A percentile compares a stretch with the other conserved stretches of the same genome.
Evolutionary conservation across 2,888 invertebrate genomes (phyloP).

Genomic region (Merodon equestris): DNA sequence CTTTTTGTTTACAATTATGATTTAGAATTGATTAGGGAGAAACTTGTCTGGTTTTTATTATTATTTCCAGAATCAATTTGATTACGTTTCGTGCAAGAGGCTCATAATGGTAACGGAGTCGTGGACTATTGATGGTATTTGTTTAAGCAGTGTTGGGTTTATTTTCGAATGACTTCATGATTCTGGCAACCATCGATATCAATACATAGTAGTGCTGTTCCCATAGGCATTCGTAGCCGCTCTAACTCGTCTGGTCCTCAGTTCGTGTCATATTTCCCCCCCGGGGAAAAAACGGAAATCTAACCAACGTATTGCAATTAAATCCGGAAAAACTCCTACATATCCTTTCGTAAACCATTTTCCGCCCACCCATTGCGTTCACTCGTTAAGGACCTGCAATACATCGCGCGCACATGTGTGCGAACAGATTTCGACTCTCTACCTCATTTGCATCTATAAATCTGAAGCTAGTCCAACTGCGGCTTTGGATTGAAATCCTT

Average conservation of each 20-base stretch:
- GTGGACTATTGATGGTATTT: too few relatives aligned
- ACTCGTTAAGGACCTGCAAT: constrained; percentile 21
- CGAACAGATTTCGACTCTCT: too few relatives aligned
- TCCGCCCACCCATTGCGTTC: constrained; percentile 7
- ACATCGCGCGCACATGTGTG: too few relatives aligned
- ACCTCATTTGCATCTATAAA: constrained; percentile 60
- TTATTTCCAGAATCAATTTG: constrained; percentile 43
- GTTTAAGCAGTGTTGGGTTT: too few relatives aligned
- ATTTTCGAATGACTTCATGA: too few relatives aligned
- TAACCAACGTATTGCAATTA: constrained; percentile 27
- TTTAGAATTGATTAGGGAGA: constrained; percentile 38
- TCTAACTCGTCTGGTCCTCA: constrained; percentile 16
- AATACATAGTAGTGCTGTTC: too few relatives aligned
- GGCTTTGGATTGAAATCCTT: constrained; percentile 13
- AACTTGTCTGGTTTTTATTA: constrained; percentile 39
- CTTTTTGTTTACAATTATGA: constrained; percentile 20
- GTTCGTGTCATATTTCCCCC: constrained; percentile 22
- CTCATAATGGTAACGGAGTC: too few relatives aligned
- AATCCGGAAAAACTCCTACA: constrained; percentile 35
- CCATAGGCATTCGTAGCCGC: constrained; percentile 5
- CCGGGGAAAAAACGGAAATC: constrained; percentile 8
- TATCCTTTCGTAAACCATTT: constrained; percentile 33
- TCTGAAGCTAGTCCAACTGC: constrained; percentile 51
- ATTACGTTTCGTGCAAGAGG: constrained; percentile 21
- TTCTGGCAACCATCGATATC: too few relatives aligned